Conservation (phyloP, 2,888 invertebrate species). For the Agrotis puta region DNA sequence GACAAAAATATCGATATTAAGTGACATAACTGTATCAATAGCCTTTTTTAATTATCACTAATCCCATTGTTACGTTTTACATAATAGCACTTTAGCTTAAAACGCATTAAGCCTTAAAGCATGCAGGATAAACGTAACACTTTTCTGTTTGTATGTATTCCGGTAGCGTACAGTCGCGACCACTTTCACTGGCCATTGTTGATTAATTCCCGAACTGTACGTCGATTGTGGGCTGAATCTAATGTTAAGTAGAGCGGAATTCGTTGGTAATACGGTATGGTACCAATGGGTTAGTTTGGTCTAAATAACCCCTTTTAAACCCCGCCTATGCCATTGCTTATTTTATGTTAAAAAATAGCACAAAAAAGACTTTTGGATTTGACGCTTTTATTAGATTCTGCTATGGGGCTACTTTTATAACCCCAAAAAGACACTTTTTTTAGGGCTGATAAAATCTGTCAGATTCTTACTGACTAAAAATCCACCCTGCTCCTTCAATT, state of each 20-base stretch:
- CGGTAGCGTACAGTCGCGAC: slow-evolving; percentile 58
- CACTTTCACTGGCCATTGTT: slow-evolving; percentile 81
- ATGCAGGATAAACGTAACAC: slow-evolving; percentile 60
- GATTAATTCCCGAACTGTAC: slow-evolving; percentile 74
- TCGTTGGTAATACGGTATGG: slow-evolving; percentile 24
- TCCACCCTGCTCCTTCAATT: too few species aligned
- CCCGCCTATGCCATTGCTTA: too few species aligned
- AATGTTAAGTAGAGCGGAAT: slow-evolving; percentile 63
- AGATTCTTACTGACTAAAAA: too few species aligned
- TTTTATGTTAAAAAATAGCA: too few species aligned
- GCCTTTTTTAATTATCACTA: slow-evolving; percentile 25
- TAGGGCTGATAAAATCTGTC: too few species aligned
- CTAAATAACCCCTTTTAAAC: slow-evolving; percentile 18
- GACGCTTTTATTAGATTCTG: too few species aligned
- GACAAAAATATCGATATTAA: slow-evolving; percentile 34
- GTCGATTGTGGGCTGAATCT: slow-evolving; percentile 75
- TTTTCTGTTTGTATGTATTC: slow-evolving; percentile 58
- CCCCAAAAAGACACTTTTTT: too few species aligned
- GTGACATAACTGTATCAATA: slow-evolving; percentile 45
- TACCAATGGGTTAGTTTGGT: slow-evolving; percentile 7
- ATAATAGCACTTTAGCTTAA: slow-evolving; percentile 54
- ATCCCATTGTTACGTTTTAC: slow-evolving; percentile 57
- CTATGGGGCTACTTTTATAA: too few species aligned
- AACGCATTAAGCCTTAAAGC: slow-evolving; percentile 10
- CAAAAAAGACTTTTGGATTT: too few species aligned